Base-by-base conservation (phyloP, 2,888 invertebrate genomes). In the Cantharis nigra region DNA sequence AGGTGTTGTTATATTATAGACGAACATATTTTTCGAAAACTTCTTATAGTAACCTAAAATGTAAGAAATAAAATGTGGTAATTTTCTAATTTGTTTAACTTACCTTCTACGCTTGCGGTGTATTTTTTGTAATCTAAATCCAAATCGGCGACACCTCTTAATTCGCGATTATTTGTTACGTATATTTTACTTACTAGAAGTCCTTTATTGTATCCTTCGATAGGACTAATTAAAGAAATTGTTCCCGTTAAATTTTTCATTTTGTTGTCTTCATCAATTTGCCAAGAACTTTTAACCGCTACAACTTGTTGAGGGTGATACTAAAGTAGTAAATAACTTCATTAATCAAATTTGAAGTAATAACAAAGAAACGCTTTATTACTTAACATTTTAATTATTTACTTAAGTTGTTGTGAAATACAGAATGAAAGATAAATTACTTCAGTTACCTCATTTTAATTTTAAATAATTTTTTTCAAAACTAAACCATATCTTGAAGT, bases 1-100 rank as follows among this genome's bases (percentile, higher is more conserved):
- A 0, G 95, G 94, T 3, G 95, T 94, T 0, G 94, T 95, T 3
- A 95, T 91, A 86, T 95, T 95, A 16, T 95, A 91, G 0, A 91
- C 90, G 2, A 95, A 85, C 93, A 94, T 94, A 79, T 94, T 95
- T 87, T 95, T 94, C 0, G 93, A 94, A 20, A 96, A 88, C 69
- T 92, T 92, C 70, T 91, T 92, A 81, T 95, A 90, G 87, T 94
- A 92, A 7, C 95, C 93, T 91, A 85, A 0, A 74, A 80, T 73
- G 71, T 18, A 67, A 69, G 16, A 63, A 2, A 3, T 16, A 16
- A 69, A 49, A 23, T 20, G 23, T 71, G 70, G 70, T 75, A 26
- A 26, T 26, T 26, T 26, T 26, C 33, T 74, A n/a, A 64, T 74
- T 63, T 65, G 16, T 18, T 11, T 16, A 72, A 69, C 20, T 75